A percentile compares a stretch with the other conserved stretches of the same genome.
Evolutionary conservation across 2,797 vertebrate species (phyloP).

Genomic region (Crocodylus rhombifer): DNA sequence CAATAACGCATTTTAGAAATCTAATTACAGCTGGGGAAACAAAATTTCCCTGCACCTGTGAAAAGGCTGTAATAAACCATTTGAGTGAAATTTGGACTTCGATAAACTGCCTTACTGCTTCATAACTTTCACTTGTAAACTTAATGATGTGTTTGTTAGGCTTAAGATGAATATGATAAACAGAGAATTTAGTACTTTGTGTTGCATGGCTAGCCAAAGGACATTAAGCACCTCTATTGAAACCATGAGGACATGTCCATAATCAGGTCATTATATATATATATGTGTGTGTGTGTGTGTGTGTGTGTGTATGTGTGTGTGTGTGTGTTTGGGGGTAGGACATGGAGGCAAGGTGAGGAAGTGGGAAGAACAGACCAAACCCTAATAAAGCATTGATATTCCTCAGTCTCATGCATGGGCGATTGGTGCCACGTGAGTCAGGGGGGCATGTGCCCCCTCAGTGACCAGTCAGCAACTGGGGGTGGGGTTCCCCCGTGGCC

Average conservation of each 20-base stretch:
- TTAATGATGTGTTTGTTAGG: slow-evolving; percentile 31
- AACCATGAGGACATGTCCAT: neutral
- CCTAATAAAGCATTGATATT: neutral
- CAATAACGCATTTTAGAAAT: neutral
- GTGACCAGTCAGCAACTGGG: too few species aligned
- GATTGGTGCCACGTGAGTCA: too few species aligned
- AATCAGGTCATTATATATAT: neutral
- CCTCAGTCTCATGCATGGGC: neutral
- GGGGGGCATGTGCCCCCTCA: too few species aligned
- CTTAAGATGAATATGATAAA: slow-evolving; percentile 40
- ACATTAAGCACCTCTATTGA: neutral
- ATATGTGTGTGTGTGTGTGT: neutral
- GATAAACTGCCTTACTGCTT: slow-evolving; percentile 31
- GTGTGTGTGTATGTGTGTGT: neutral
- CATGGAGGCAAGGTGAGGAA: neutral
- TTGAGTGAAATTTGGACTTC: slow-evolving; percentile 12
- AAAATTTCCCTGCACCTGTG: neutral
- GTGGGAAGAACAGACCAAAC: neutral
- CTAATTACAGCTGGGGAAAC: neutral
- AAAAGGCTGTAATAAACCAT: neutral
- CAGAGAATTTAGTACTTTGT: slow-evolving; percentile 50
- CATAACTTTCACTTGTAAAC: slow-evolving; percentile 16
- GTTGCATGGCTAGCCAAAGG: neutral
- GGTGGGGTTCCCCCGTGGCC: too few species aligned
- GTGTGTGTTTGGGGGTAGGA: neutral